Base-by-base conservation (phyloP, 2,888 invertebrate genomes). In the Quadriops clusia region DNA sequence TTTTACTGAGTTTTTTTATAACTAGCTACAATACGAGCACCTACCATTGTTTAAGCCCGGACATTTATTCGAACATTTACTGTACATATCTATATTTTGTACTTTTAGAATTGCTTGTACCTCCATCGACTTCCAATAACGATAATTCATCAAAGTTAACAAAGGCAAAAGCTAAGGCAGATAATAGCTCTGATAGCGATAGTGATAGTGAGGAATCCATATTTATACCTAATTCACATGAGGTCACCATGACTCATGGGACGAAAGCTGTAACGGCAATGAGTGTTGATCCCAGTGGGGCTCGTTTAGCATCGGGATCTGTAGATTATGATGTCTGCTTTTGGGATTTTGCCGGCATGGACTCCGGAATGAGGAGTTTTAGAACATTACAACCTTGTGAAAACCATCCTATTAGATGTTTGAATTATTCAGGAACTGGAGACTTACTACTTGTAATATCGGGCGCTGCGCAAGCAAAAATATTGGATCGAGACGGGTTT, bases 291-390 rank as follows among this genome's bases (percentile, higher is more conserved):
- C 89, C 93, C 0, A 86, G 93, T 2, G 98, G 97, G 1, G 90
- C 94, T 1, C 68, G 97, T 1, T 50, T 70, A 13, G 69, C 60
- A 16, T 58, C 61, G 39, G 98, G 98, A 1, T 90, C 94, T 0
- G 77, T 89, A 14, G 97, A 98, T 58, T 98, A 94, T 59, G 91
- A 94, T 44, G 83, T 98, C 2, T 83, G 84, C 30, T 86, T 98
- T 47, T 98, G 93, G 93, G 98, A 99, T 56, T 98, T 98, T 65
- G 89, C 93, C 38, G 97, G 95, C 3, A 97, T 98, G 94, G 94
- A 97, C 56, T 75, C 85, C 0, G 76, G 83, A 1, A 72, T 93
- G 67, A 76, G 84, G 29, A 86, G 91, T 26, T 98, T 95, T 57
- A 73, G 95, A 12, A 84, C 84, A 0, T 65, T 94, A n/a, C 83